These are phyloP conservation scores for Furnarius figulus DNA, from an alignment of 2,113 vertebrate genomes.

Conservation along the genomic window DNA sequence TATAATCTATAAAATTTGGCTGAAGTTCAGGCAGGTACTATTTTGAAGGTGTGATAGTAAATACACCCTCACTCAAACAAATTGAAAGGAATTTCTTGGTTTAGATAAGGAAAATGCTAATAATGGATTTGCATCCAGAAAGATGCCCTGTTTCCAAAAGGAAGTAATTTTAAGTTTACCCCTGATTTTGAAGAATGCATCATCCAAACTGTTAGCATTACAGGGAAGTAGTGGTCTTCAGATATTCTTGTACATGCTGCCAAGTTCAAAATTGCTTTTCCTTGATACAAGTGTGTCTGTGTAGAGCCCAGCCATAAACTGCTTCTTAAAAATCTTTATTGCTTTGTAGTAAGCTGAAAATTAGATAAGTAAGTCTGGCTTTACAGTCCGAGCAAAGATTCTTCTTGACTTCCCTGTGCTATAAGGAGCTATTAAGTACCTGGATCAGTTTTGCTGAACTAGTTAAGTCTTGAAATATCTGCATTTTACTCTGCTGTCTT, in stretches of 20 bases:
- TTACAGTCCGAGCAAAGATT: neutral
- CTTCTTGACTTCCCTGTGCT: neutral
- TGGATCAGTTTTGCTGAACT: neutral
- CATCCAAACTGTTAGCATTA: neutral
- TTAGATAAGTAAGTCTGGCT: neutral
- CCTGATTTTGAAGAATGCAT: neutral
- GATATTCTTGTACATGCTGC: neutral
- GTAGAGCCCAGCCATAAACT: neutral
- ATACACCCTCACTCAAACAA: neutral
- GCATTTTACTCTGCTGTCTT: neutral
- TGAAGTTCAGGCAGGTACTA: neutral
- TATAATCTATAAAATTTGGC: neutral
- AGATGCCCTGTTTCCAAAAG: neutral
- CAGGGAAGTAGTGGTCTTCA: neutral
- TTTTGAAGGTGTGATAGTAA: neutral
- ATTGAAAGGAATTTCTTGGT: neutral
- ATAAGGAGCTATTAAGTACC: neutral
- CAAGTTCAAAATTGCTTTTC: neutral
- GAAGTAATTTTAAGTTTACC: neutral
- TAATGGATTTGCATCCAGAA: neutral
- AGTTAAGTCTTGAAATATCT: neutral
- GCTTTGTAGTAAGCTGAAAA: neutral
- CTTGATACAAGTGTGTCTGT: neutral
- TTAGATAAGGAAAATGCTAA: neutral
- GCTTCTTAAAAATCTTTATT: neutral